These are phyloP conservation scores for Apodemia duryi DNA, from an alignment of 2,888 invertebrate genomes.

Conservation along the genomic window DNA sequence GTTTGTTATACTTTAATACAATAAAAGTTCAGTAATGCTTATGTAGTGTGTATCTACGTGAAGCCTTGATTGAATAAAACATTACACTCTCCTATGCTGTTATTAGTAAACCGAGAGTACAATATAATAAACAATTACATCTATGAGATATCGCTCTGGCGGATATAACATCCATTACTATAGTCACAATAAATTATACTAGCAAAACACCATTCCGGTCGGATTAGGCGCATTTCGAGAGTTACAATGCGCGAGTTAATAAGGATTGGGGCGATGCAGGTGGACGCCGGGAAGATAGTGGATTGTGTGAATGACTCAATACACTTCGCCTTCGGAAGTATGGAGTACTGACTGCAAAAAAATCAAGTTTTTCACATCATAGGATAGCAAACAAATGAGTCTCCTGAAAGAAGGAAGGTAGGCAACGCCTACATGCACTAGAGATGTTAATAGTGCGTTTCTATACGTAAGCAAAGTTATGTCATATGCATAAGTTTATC, in stretches of 20 bases:
- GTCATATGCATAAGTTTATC: no score
- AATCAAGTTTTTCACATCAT: background rate
- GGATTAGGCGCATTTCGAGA: constrained; percentile 15
- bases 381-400: no score
- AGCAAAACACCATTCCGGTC: constrained; percentile 14
- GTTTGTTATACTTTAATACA: no score
- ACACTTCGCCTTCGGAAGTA: constrained; percentile 20
- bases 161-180: constrained; percentile 7
- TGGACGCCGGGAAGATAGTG: constrained; percentile 6
- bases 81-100: background rate
- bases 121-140: constrained; percentile 10
- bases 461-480: no score
- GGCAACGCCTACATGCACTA: no score
- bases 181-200: constrained; percentile 11
- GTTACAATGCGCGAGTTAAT: constrained; percentile 17
- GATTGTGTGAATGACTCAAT: constrained; percentile 30
- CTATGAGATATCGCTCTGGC: background rate
- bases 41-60: no score
- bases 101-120: background rate
- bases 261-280: constrained; percentile 16
- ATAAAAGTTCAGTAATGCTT: no score
- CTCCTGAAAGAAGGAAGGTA: no score
- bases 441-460: no score
- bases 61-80: background rate
- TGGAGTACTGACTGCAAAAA: constrained; percentile 26